Evolutionary conservation across 2,888 invertebrate species (phyloP).

Genomic region (Coleophora flavipennella): DNA sequence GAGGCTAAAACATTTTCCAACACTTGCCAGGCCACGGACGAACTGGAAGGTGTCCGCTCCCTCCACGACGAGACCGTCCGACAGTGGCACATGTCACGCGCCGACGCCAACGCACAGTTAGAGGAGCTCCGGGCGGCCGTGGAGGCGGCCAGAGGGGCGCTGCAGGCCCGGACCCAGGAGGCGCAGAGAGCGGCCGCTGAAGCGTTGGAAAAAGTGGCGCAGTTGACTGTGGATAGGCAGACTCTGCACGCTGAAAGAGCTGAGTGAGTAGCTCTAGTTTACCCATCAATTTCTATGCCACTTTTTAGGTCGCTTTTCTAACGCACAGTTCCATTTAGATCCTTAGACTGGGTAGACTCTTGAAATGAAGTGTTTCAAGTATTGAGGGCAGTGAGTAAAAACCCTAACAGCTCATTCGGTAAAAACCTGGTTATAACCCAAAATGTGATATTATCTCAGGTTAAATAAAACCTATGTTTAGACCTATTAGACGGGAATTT

Average conservation of each 20-base stretch:
- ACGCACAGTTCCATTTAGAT: too few species aligned
- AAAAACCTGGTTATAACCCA: too few species aligned
- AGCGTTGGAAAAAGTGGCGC: conserved; percentile 48
- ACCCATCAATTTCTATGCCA: too few species aligned
- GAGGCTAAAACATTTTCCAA: too few species aligned
- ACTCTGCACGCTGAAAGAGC: conserved; percentile 53
- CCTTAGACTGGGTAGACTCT: too few species aligned
- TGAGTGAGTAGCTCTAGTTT: conserved; percentile 15
- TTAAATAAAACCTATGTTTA: too few species aligned
- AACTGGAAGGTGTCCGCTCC: conserved; percentile 62
- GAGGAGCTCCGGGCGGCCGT: conserved; percentile 23
- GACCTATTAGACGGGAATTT: too few species aligned
- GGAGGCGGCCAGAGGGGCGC: conserved; percentile 15
- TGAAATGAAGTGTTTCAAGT: too few species aligned
- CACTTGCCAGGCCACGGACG: conserved; percentile 63
- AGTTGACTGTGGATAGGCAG: conserved; percentile 56
- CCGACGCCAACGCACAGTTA: conserved; percentile 19
- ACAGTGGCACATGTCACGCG: conserved; percentile 43
- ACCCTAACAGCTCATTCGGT: too few species aligned
- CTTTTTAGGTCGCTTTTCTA: too few species aligned
- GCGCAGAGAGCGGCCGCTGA: conserved; percentile 28
- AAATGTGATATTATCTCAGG: too few species aligned
- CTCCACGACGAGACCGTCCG: conserved; percentile 64
- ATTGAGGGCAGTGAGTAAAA: too few species aligned
- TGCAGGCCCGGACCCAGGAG: conserved; percentile 20